Base-by-base conservation (phyloP, 2,888 invertebrate genomes). In the Microdon myrmicae region DNA sequence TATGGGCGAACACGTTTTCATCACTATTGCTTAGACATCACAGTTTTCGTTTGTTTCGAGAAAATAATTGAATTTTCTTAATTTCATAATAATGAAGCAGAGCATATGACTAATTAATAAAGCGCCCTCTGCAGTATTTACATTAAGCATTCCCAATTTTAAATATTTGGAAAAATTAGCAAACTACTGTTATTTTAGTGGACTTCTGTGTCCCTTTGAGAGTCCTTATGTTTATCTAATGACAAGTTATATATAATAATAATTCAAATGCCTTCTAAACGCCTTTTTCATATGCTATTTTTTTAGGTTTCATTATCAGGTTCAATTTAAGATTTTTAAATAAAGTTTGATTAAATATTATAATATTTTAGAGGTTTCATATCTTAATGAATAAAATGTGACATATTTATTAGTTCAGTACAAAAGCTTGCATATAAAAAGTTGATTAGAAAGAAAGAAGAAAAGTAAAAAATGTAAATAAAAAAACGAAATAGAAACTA, bases 351-450 rank as follows among this genome's bases (percentile, higher is more conserved):
- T 41, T 17, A 8, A 44, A 66, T 32, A 29, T 14, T 8, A 44
- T n/a, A 47, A 38, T 28, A 20, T 10, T 34, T 59, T 53, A 51
- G n/a, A n/a, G 45, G 23, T 43, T 58, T 51, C n/a, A 31, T 35
- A 56, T 43, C 29, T n/a, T 44, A 31, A 12, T 44, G 16, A 14
- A 23, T 19, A 43, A 39, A 29, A 64, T 56, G 51, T 45, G 35
- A 37, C 35, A 64, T 45, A 51, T 37, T 64, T 38, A 34, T 49
- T 38, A 45, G 28, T 41, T 55, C 44, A 45, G 35, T 56, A 51
- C 29, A 64, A 64, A n/a, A 64, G 64, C 64, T 64, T 64, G 64
- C 64, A 64, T n/a, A n/a, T n/a, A n/a, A n/a, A n/a, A n/a, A n/a
- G n/a, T n/a, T n/a, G n/a, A n/a, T 26, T 45, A 41, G 37, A 17